Evolutionary conservation across 1,140 invertebrate genomes (phyloP).

Genomic region (Rhyacophila brunnea): DNA sequence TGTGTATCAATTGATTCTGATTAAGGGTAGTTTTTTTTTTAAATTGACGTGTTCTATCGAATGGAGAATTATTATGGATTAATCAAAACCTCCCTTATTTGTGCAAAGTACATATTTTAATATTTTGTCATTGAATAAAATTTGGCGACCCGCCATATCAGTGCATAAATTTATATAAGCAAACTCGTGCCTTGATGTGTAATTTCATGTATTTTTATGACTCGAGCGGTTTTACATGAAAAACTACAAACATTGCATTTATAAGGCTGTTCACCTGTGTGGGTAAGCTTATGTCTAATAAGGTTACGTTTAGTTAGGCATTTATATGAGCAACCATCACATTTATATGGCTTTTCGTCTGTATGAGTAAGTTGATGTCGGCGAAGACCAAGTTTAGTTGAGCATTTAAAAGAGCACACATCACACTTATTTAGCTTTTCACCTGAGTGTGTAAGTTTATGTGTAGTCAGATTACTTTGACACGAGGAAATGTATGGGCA

Average conservation of each 20-base stretch:
- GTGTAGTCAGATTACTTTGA: neutral
- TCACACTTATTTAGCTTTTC: neutral
- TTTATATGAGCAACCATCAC: neutral
- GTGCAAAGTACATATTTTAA: too few species aligned
- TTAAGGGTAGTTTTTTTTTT: too few species aligned
- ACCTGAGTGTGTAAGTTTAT: neutral
- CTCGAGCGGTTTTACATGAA: neutral
- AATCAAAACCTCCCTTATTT: too few species aligned
- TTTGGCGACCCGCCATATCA: too few species aligned
- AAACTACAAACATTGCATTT: neutral
- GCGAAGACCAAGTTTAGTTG: neutral
- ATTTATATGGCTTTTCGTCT: neutral
- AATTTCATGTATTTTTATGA: neutral
- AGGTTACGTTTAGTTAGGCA: neutral
- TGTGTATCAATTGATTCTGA: too few species aligned
- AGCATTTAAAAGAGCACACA: neutral
- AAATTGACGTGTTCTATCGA: too few species aligned
- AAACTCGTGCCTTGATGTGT: too few species aligned
- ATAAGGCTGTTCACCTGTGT: neutral
- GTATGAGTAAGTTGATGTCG: neutral
- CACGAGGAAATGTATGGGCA: neutral
- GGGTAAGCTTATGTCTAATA: neutral
- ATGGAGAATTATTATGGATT: too few species aligned
- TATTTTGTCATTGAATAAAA: too few species aligned
- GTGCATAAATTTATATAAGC: too few species aligned